Conservation (phyloP, 2,888 invertebrate genomes). For the Phasia obesa region DNA sequence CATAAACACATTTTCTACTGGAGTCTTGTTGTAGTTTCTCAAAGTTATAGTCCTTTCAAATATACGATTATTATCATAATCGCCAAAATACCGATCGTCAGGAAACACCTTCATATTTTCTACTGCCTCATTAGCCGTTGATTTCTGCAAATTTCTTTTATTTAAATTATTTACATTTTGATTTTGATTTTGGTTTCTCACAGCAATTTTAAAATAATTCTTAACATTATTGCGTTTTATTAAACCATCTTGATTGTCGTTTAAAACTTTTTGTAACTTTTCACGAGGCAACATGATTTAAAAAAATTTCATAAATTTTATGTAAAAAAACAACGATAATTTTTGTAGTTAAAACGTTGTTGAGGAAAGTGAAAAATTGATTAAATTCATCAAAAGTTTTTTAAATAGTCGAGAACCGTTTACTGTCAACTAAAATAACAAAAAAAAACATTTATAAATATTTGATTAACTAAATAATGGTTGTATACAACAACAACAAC, state of each 20-base stretch:
- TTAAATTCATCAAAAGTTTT: background rate
- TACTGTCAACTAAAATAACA: constrained; percentile 11
- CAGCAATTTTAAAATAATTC: constrained; percentile 24
- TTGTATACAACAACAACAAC: background rate
- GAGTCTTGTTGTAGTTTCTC: constrained; percentile 39
- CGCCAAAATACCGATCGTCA: background rate
- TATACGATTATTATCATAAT: constrained; percentile 11
- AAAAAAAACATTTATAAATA: constrained; percentile 59
- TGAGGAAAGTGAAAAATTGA: constrained; percentile 17
- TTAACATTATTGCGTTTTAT: constrained; percentile 5
- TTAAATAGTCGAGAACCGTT: background rate
- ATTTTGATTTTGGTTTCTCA: constrained; percentile 32
- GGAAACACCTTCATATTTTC: constrained; percentile 17
- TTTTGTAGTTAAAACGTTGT: constrained; percentile 3
- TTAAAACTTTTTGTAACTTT: constrained; percentile 72
- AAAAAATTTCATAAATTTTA: background rate
- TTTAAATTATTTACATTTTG: background rate
- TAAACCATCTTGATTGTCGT: constrained; percentile 60
- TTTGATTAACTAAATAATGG: constrained; percentile 60
- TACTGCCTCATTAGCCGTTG: constrained; percentile 1
- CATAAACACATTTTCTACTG: constrained; percentile 59
- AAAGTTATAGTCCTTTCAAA: background rate
- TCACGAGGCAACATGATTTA: constrained; percentile 70
- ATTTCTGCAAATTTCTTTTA: background rate
- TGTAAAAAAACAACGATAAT: background rate